Evolutionary conservation across 2,113 vertebrate species (phyloP).

Genomic region (Petroica traversi): DNA sequence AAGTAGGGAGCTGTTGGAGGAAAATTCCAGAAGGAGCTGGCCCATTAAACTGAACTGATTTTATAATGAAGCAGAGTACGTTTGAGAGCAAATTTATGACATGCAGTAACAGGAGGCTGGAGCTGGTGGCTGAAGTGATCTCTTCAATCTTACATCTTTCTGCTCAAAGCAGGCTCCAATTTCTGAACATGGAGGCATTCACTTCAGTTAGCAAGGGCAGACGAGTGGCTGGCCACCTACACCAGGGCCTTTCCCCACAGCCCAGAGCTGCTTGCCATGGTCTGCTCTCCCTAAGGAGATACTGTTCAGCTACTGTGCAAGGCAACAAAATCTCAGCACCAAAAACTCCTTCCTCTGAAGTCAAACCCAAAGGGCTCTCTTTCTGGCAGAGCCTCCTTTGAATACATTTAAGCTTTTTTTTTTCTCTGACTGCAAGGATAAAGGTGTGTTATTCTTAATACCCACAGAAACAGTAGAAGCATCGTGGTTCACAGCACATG

Average conservation of each 20-base stretch:
- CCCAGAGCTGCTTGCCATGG: neutral
- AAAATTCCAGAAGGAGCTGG: neutral
- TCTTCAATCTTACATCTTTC: neutral
- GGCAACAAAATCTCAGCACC: neutral
- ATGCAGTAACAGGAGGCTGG: neutral
- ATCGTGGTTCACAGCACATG: accelerated
- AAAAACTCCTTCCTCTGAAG: neutral
- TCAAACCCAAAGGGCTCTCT: neutral
- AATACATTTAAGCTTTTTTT: neutral
- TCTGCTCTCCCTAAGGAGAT: neutral
- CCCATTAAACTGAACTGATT: neutral
- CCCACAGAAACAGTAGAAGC: neutral
- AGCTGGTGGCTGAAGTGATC: neutral
- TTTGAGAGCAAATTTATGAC: neutral
- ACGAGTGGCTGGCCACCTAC: neutral
- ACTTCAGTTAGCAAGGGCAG: neutral
- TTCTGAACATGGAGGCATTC: neutral
- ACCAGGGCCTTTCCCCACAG: neutral
- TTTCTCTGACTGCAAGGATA: neutral
- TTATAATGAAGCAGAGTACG: neutral
- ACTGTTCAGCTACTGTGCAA: neutral
- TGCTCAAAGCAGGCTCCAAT: neutral
- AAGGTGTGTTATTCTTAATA: neutral
- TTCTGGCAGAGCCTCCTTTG: neutral
- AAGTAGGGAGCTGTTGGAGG: neutral